Base-by-base conservation (phyloP, 1,140 invertebrate species). In the Macrostomum lignano region DNA sequence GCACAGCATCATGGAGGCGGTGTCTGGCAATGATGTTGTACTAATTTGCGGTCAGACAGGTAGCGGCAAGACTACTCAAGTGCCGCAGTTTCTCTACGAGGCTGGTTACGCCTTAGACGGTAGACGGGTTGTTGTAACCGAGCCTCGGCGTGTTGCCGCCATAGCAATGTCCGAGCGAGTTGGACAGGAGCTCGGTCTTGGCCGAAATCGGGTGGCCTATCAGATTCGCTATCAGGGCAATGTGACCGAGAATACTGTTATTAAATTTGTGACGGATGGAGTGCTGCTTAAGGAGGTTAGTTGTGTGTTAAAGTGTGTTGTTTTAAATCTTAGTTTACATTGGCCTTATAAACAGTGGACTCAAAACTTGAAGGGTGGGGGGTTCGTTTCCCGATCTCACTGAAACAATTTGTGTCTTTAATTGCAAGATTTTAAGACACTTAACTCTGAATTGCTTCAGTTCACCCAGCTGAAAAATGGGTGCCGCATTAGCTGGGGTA, bases 261-360 rank as follows among this genome's bases (percentile, higher is more conserved):
- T 98, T 22, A 91, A 94, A 52, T 98, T 96, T 51, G 91, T 98
- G 82, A 99, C 91, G n/a, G 88, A 98, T 61, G 88, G 88, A 57
- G 82, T 98, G 3, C 60, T 98, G 3, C 52, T 98, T 4, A 91
- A 88, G 59, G 68, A 69, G 48, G 50, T 68, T 25, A n/a, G n/a
- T n/a, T n/a, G n/a, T n/a, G n/a, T n/a, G n/a, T n/a, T n/a, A n/a
- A n/a, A n/a, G n/a, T n/a, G n/a, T n/a, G n/a, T n/a, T n/a, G n/a
- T n/a, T n/a, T n/a, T n/a, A n/a, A n/a, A n/a, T n/a, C n/a, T n/a
- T n/a, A n/a, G n/a, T n/a, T n/a, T n/a, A n/a, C n/a, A n/a, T n/a
- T n/a, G n/a, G n/a, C n/a, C n/a, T n/a, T n/a, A n/a, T n/a, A n/a
- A n/a, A n/a, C n/a, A n/a, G n/a, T n/a, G n/a, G n/a, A n/a, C n/a